Base-by-base conservation (phyloP, 2,113 vertebrate species). In the Myrmecophaga tridactyla region DNA sequence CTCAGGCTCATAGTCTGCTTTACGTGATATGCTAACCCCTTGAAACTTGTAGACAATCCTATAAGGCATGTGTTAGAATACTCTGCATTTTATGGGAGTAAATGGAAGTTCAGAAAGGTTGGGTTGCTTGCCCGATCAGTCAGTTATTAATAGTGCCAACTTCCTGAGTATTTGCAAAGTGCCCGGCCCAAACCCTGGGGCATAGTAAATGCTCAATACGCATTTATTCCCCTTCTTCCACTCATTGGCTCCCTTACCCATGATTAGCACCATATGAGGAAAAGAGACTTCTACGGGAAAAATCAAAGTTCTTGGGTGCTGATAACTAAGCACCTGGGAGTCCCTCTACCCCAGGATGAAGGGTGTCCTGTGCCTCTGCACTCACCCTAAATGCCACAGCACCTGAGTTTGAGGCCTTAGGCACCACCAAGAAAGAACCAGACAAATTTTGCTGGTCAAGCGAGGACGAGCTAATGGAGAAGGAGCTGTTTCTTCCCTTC, bases 381-480 rank as follows among this genome's bases (percentile, higher is more conserved):
- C 81, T 62, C 31, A 48, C 25, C 39, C 65, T 6, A 2, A 13
- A 36, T 62, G n/a, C 17, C 63, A 17, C 4, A 3, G 21, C 27
- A 3, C 83, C 95, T 88, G 90, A 8, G 0, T 21, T 10, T 1
- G 60, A 62, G 72, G 62, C 53, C 67, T 80, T 7, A 9, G 10
- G 69, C 23, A 4, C 7, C 0, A n/a, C 62, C 73, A n/a, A 43
- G 67, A 90, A 90, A 88, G 85, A 78, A 41, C 73, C 77, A 67
- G 78, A 63, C 36, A 48, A 15, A n/a, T 95, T 96, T 87, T 97
- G 95, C 97, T 97, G 94, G 97, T 96, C 90, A 89, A 95, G 96
- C 95, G 58, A 93, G 96, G 98, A 94, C 90, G 95, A 48, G 97
- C 97, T 98, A 98, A 98, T 98, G 98, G 98, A 98, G 97, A 88